Evolutionary conservation across 2,797 vertebrate species (phyloP).

Genomic region (Urocyon cinereoargenteus): DNA sequence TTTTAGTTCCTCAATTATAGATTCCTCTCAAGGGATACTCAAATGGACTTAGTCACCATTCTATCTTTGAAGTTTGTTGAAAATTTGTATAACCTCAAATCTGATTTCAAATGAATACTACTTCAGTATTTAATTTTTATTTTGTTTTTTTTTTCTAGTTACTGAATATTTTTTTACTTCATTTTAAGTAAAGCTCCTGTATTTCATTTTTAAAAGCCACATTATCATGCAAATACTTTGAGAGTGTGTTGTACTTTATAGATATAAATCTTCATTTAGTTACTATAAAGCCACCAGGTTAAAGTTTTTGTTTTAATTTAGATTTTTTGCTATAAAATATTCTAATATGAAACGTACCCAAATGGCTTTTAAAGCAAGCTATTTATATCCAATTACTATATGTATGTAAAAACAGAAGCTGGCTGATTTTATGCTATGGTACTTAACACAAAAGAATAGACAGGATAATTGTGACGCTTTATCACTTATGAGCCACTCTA

Average conservation of each 20-base stretch:
- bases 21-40: neutral
- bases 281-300: neutral
- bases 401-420: neutral
- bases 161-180: neutral
- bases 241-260: neutral
- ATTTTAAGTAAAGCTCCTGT: neutral
- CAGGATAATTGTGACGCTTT: neutral
- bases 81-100: neutral
- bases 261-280: neutral
- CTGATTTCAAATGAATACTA: neutral
- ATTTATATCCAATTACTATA: neutral
- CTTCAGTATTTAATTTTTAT: neutral
- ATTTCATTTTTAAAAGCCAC: conserved; percentile 6
- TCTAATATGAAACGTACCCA: neutral
- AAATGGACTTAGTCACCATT: neutral
- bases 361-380: neutral
- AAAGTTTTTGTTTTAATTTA: neutral
- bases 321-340: neutral
- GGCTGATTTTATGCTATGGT: neutral
- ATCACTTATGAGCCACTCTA: neutral
- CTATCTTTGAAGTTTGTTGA: neutral
- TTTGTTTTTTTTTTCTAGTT: neutral
- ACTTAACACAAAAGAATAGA: neutral
- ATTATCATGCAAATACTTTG: neutral
- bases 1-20: neutral